Evolutionary conservation across 2,888 invertebrate genomes (phyloP), one percentile per base, ranked within the genome.

Genomic region (Eupithecia centaureata): DNA sequence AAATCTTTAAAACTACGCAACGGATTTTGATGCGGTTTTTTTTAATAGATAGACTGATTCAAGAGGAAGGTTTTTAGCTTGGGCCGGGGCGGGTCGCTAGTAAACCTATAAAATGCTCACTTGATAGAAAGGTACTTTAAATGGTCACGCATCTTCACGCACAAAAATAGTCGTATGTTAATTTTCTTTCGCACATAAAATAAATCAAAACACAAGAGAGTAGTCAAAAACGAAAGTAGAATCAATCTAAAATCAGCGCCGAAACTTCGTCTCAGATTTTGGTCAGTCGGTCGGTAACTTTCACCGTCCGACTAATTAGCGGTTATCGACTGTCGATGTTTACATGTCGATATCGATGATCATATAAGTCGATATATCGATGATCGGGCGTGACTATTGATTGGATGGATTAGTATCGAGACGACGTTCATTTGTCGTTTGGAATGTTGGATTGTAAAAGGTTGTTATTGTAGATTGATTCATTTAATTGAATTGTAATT

Each of bases 201-300:
- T 89, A 89, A 90, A 90, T 90, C 87, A 84, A 81, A 79, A 80
- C 82, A 84, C 81, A 83, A 87, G 90, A 90, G 90, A 91, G 91
- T 88, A 91, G 90, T 88, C 91, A 92, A 92, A 93, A 93, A 91
- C 92, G 92, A 93, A 93, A 93, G 92, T 93, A 88, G 90, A 88
- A 89, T 92, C 88, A 88, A 91, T 91, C 91, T 92, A 90, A 89
- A 92, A 91, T 92, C 89, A 85, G 81, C 86, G 85, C 90, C 90
- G 87, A 92, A 92, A 91, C 90, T 89, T 89, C 86, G 86, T 77
- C 78, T 82, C 79, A 82, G 82, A 91, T 90, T 85, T 86, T 92
- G 92, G 92, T 92, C 92, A 93, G 90, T 93, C 89, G 92, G 92
- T 88, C 92, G 90, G 85, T 88, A 75, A 92, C 92, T 93, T 93